Evolutionary conservation across 2,888 invertebrate species (phyloP).

Genomic region (Drosophila borborema): DNA sequence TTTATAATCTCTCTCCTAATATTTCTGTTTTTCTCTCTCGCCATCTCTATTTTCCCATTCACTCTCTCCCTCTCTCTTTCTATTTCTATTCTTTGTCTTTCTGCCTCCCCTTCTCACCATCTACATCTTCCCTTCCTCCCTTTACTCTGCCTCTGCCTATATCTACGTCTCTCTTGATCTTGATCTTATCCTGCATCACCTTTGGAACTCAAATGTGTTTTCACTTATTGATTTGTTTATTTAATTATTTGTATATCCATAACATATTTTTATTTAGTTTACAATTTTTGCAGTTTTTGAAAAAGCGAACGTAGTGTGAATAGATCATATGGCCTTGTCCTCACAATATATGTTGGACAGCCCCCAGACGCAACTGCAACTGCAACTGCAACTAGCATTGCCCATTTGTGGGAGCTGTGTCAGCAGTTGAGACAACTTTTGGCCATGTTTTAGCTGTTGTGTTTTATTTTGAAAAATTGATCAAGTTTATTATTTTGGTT

Average conservation of each 20-base stretch:
- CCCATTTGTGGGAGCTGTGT: constrained; percentile 21
- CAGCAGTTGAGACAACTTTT: constrained; percentile 19
- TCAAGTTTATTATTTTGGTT: not conserved
- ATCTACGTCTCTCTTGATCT: not conserved
- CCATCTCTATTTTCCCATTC: too few species aligned
- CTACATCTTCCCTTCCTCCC: too few species aligned
- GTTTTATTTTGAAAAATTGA: not conserved
- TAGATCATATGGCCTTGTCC: not conserved
- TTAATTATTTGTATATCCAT: not conserved
- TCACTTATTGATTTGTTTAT: constrained; percentile 8
- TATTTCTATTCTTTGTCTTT: not conserved
- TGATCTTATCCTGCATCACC: not conserved
- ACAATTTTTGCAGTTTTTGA: not conserved
- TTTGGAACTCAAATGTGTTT: not conserved
- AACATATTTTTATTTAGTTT: not conserved
- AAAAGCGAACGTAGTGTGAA: not conserved
- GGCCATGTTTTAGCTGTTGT: not conserved
- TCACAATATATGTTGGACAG: not conserved
- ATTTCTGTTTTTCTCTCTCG: not conserved
- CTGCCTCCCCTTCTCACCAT: too few species aligned
- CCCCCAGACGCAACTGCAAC: not conserved
- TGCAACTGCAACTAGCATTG: not conserved
- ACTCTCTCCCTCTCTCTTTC: too few species aligned
- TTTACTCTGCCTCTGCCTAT: too few species aligned
- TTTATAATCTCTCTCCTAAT: not conserved